Evolutionary conservation across 2,888 invertebrate genomes (phyloP).

Genomic region (Dioctria linearis): DNA sequence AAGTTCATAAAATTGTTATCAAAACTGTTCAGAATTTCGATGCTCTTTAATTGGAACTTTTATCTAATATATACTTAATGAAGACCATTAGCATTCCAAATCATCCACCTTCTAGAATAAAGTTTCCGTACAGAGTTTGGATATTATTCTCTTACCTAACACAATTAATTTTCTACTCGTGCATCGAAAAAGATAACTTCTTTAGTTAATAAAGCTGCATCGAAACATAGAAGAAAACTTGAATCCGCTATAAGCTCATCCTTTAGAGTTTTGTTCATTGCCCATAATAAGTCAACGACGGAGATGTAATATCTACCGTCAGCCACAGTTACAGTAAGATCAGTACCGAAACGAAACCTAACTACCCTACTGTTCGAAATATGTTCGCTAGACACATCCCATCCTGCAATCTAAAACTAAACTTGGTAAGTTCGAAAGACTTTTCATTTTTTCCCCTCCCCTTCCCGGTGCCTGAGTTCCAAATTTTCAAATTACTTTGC

Average conservation of each 20-base stretch:
- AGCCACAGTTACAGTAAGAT: slow-evolving; percentile 5
- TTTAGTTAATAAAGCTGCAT: slow-evolving; percentile 5
- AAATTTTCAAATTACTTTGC: slow-evolving; percentile 44
- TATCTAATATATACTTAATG: no score
- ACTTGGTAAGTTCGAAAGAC: slow-evolving; percentile 14
- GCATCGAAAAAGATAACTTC: slow-evolving; percentile 19
- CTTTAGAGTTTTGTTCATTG: background rate
- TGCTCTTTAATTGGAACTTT: no score
- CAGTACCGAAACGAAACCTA: background rate
- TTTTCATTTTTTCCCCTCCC: slow-evolving; percentile 6
- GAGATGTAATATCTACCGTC: background rate
- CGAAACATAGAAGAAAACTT: slow-evolving; percentile 17
- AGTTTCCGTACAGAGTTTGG: no score
- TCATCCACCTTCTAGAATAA: no score
- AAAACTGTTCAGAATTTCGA: no score
- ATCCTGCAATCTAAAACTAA: slow-evolving; percentile 6
- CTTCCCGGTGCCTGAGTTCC: slow-evolving; percentile 18
- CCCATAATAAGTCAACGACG: background rate
- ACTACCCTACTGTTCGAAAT: background rate
- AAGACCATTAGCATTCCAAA: no score
- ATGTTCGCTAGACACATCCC: background rate
- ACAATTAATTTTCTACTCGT: background rate
- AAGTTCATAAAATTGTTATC: no score
- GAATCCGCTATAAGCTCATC: slow-evolving; percentile 7
- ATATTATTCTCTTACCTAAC: no score